Conservation (phyloP, 2,888 invertebrate genomes). For the Callyntrura sp. region DNA sequence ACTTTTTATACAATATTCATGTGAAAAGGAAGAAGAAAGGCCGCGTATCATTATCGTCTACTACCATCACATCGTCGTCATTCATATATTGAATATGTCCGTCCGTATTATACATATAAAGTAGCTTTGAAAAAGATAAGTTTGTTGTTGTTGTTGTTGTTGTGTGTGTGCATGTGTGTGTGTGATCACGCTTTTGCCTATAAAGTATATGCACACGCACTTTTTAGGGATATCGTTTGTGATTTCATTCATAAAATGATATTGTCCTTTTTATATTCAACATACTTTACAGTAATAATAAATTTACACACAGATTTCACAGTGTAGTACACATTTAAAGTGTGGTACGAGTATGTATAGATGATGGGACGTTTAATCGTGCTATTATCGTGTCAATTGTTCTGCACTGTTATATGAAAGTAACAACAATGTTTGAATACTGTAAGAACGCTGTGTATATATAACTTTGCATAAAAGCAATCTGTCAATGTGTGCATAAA, state of each 20-base stretch:
- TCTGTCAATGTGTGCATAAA: conserved; percentile 33
- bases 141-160: conserved; percentile 65
- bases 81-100: conserved; percentile 68
- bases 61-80: conserved; percentile 67
- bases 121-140: conserved; percentile 50
- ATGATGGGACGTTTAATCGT: conserved; percentile 15
- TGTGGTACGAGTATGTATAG: conserved; percentile 19
- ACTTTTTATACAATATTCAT: conserved; percentile 73
- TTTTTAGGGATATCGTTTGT: conserved; percentile 77
- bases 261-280: conserved; percentile 75
- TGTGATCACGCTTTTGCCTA: conserved; percentile 55
- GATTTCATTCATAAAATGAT: conserved; percentile 78
- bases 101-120: conserved; percentile 59
- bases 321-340: neutral
- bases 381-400: conserved; percentile 59
- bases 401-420: conserved; percentile 34
- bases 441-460: neutral
- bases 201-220: conserved; percentile 72
- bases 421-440: conserved; percentile 6
- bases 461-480: conserved; percentile 11
- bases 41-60: conserved; percentile 77
- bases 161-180: conserved; percentile 28
- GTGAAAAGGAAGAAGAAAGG: conserved; percentile 73
- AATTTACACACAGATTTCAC: conserved; percentile 39
- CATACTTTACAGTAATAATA: conserved; percentile 66